Evolutionary conservation across 35 echinoderm and acorn worm genomes (phyloP).

Genomic region (Apostichopus parvimensis): DNA sequence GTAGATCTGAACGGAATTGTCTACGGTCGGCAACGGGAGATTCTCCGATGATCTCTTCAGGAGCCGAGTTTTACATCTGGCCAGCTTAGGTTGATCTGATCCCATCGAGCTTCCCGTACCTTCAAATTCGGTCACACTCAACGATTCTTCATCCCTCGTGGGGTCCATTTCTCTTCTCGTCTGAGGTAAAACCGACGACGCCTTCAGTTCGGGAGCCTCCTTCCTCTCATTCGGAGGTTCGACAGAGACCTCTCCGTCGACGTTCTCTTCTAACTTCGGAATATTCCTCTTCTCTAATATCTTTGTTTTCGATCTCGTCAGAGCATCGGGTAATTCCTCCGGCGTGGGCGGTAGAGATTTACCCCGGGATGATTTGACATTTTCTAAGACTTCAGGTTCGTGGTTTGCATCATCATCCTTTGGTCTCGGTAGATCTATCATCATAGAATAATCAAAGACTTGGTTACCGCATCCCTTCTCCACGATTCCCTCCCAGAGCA

Average conservation of each 20-base stretch:
- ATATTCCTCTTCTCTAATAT: slow-evolving; percentile 2
- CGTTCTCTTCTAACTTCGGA: not conserved
- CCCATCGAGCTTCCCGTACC: not conserved
- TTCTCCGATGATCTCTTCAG: slow-evolving; percentile 75
- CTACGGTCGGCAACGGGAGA: slow-evolving; percentile 70
- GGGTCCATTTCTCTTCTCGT: not conserved
- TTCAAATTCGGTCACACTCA: not conserved
- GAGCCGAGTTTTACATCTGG: slow-evolving; percentile 72
- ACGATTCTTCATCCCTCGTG: slow-evolving; percentile 21
- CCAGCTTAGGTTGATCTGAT: slow-evolving; percentile 25
- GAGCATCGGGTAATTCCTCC: not conserved
- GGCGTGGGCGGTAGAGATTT: not conserved
- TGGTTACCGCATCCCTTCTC: slow-evolving; percentile 96
- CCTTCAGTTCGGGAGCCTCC: not conserved
- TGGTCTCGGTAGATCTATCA: not conserved
- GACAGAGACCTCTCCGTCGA: not conserved
- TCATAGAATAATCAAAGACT: slow-evolving; percentile 92
- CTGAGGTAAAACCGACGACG: not conserved
- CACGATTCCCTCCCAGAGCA: slow-evolving; percentile 71
- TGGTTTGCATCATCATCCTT: not conserved
- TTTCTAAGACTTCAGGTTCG: not conserved
- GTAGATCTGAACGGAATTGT: slow-evolving; percentile 80
- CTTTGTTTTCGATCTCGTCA: slow-evolving; percentile 20
- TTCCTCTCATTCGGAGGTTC: not conserved
- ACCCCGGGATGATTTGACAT: not conserved